Conservation (phyloP, 2,113 vertebrate species). For the Psettodes erumei region DNA sequence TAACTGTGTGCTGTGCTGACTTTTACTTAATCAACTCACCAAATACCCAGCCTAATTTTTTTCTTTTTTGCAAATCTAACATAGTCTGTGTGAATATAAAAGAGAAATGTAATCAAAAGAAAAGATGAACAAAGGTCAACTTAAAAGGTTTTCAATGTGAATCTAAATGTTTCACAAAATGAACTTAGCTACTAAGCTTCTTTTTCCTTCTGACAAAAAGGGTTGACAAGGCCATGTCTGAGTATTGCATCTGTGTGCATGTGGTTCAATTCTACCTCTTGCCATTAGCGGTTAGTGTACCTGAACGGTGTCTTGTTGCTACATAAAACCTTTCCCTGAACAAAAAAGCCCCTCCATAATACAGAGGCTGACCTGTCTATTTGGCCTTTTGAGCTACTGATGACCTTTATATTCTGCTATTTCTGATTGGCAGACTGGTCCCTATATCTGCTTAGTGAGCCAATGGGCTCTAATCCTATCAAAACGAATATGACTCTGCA, state of each 20-base stretch:
- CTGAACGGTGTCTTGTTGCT: constrained; percentile 1
- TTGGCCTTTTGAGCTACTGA: constrained; percentile 40
- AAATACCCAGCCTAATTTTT: constrained; percentile 2
- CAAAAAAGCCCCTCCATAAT: background rate
- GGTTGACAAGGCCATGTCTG: background rate
- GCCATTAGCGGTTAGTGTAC: constrained; percentile 1
- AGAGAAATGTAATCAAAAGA: constrained; percentile 36
- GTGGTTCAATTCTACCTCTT: constrained; percentile 1
- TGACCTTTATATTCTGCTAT: constrained; percentile 38
- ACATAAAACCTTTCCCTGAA: constrained; percentile 18
- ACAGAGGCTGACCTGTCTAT: background rate
- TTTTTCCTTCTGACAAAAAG: constrained; percentile 7
- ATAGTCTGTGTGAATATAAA: constrained; percentile 3
- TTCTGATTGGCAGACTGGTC: constrained; percentile 59
- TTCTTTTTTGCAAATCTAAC: constrained; percentile 17
- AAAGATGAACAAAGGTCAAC: constrained; percentile 17
- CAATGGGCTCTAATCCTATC: constrained; percentile 64
- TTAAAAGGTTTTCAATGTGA: constrained; percentile 24
- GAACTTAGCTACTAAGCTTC: constrained; percentile 2
- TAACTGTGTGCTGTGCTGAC: background rate
- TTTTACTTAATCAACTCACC: background rate
- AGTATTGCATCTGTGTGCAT: constrained; percentile 3
- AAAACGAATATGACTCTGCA: constrained; percentile 60
- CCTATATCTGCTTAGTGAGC: constrained; percentile 56
- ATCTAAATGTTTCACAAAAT: constrained; percentile 20